Base-by-base conservation (phyloP, 2,113 vertebrate genomes). In the Pogona vitticeps region DNA sequence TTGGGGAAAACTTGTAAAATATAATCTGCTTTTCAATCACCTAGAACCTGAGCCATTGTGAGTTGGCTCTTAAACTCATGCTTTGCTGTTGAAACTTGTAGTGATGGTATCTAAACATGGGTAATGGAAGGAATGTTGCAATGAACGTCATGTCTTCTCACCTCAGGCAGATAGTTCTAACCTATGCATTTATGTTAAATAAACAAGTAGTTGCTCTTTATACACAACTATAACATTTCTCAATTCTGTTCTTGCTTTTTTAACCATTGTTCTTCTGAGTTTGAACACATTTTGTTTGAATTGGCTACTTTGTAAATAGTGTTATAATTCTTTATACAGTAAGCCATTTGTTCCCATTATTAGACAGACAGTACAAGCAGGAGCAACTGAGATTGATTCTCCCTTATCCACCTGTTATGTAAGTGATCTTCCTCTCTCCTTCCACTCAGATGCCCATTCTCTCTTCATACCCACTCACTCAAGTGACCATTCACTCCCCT, bases 11-110 rank as follows among this genome's bases (percentile, higher is more conserved):
- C 23, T 79, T 42, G 77, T 93, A 92, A 90, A 90, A 67, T 83
- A 82, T 75, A 90, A 68, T 83, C 73, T 90, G 58, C 89, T 91
- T 88, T 80, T 90, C 90, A 89, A 88, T 88, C 76, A 86, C 77
- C 92, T 89, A 87, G 90, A 93, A 90, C 89, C 88, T 86, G 67
- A 0, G 0, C 81, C 83, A 92, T 86, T 91, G 84, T 89, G 92
- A 90, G 88, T 93, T 88, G 93, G 92, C 92, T 90, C 90, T 92
- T 88, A 94, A 93, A 93, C 91, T 76, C 88, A 93, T 93, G 88
- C 86, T 77, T 94, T 93, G 31, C 68, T 73, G 77, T 80, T 80
- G 56, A 80, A 86, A 86, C 68, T 46, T 80, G 38, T 61, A 86
- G 28, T 33, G 78, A 72, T 18, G 21, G 46, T 63, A 80, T 80